Evolutionary conservation across 2,113 vertebrate species (phyloP), one percentile per base, ranked within the genome.

Genomic region (Erythrocebus patas): DNA sequence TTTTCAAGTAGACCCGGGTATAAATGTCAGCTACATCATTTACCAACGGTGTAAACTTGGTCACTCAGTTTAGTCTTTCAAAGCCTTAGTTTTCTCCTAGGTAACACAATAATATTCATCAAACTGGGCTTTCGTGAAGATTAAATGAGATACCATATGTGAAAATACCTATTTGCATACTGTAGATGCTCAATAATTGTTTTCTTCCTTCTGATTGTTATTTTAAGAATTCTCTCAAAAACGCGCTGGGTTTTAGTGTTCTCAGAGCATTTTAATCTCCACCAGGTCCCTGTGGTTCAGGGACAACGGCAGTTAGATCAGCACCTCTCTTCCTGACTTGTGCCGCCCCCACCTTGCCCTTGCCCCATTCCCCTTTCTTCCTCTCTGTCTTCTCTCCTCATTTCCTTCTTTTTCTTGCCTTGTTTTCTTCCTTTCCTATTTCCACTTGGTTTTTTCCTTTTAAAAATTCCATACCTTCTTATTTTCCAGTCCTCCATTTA

Each of bases 51-150:
- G 59, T 1, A 9, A 68, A 4, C 10, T 38, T 83, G 17, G 75
- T 30, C 12, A 35, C 32, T 89, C n/a, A 16, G 18, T 57, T 93
- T 13, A 35, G 57, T 68, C 70, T 70, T 78, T 57, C 75, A 50
- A n/a, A 96, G 55, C 81, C 78, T 97, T 87, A 43, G 73, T 97
- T 91, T 97, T 57, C 70, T 76, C 48, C 32, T 83, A n/a, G 82
- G 16, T 92, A 66, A 89, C 59, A 48, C 45, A 66, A 27, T 22
- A 22, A 57, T 72, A 78, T 20, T 35, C 35, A 30, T 10, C 16
- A 43, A 27, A 22, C 17, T 48, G 73, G 84, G 38, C 13, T 64
- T 87, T 87, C 40, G 4, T 75, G 45, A 75, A 18, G 35, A 79
- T 87, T 76, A 38, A 64, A 32, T 79, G 35, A 83, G 81, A 78